Evolutionary conservation across 2,113 vertebrate genomes (phyloP).

Genomic region (Chloropsis hardwickii): DNA sequence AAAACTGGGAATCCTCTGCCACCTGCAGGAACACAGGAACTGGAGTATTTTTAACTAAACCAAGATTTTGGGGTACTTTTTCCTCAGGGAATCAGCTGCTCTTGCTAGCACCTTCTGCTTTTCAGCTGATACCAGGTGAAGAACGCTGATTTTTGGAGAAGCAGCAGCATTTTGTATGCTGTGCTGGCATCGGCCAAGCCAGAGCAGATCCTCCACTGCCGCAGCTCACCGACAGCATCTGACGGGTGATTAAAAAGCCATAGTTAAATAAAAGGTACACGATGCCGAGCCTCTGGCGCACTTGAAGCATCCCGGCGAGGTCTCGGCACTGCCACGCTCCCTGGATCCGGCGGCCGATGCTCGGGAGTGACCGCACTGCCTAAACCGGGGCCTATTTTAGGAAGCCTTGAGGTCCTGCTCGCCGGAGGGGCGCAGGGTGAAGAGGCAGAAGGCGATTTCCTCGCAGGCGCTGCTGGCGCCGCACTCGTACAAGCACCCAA

Average conservation of each 20-base stretch:
- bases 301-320: fast-evolving
- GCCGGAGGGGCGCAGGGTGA: background rate
- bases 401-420: background rate
- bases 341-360: background rate
- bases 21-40: background rate
- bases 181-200: background rate
- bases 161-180: fast-evolving
- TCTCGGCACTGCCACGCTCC: fast-evolving
- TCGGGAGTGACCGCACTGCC: fast-evolving
- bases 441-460: slow-evolving; percentile 69
- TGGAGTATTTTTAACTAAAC: background rate
- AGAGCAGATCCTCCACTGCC: background rate
- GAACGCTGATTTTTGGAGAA: background rate
- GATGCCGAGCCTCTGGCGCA: background rate
- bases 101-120: background rate
- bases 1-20: background rate
- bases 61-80: fast-evolving
- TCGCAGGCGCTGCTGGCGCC: slow-evolving; percentile 63
- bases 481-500: slow-evolving; percentile 88
- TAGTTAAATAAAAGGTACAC: background rate
- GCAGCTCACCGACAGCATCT: fast-evolving
- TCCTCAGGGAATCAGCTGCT: background rate
- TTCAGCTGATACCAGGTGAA: background rate
- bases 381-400: fast-evolving
- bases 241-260: background rate